Base-by-base conservation (phyloP, 2,888 invertebrate genomes). In the Macrostomum cliftonense region DNA sequence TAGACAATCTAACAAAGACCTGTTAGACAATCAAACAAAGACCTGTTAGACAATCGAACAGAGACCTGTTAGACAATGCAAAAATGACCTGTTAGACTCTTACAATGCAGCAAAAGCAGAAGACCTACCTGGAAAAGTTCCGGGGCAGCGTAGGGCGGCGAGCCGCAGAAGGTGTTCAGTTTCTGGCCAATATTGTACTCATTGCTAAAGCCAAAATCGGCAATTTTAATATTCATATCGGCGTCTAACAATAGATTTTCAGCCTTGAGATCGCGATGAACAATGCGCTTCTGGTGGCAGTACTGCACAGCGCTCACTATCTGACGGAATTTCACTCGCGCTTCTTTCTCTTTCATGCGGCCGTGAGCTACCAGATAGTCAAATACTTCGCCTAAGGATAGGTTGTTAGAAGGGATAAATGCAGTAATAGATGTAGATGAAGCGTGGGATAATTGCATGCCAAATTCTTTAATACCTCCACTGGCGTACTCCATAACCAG, bases 401-500 rank as follows among this genome's bases (percentile, higher is more conserved):
- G n/a, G n/a, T n/a, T n/a, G n/a, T n/a, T n/a, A n/a, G n/a, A n/a
- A n/a, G n/a, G n/a, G n/a, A n/a, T n/a, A n/a, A n/a, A n/a, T n/a
- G n/a, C n/a, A n/a, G n/a, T n/a, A n/a, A n/a, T n/a, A n/a, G n/a
- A n/a, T n/a, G n/a, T n/a, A n/a, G n/a, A n/a, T n/a, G n/a, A n/a
- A n/a, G n/a, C n/a, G n/a, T n/a, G n/a, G n/a, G n/a, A n/a, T n/a
- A n/a, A n/a, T n/a, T n/a, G n/a, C n/a, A n/a, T n/a, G n/a, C n/a
- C n/a, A n/a, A n/a, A n/a, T n/a, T n/a, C n/a, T n/a, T n/a, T n/a
- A n/a, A n/a, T n/a, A 71, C 74, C 97, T 50, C 95, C 95, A 58
- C 89, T 89, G 56, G 97, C 97, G 75, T 97, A 97, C 74, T 97
- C 97, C 93, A 97, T 95, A 56, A 99, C 97, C 72, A 99, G 79